These are phyloP conservation scores for Macaria notata DNA, from an alignment of 2,888 invertebrate species.

Conservation along the genomic window DNA sequence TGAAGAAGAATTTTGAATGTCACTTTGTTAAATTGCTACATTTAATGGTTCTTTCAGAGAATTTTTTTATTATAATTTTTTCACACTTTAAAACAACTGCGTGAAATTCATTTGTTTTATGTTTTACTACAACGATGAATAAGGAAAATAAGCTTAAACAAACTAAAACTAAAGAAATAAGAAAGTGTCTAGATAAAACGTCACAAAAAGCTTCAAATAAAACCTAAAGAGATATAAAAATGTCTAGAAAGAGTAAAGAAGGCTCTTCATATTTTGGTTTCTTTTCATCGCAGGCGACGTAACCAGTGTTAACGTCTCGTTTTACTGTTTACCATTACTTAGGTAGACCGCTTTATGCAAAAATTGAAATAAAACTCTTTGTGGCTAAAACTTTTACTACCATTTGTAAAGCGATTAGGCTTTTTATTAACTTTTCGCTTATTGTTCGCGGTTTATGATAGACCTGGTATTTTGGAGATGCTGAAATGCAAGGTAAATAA, in stretches of 20 bases:
- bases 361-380: slow-evolving; percentile 20
- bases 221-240: neutral
- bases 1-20: too few relatives aligned
- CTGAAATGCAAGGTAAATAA: too few relatives aligned
- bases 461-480: neutral
- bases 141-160: too few relatives aligned
- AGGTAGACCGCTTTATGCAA: slow-evolving; percentile 13
- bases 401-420: slow-evolving; percentile 24
- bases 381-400: neutral
- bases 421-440: slow-evolving; percentile 6
- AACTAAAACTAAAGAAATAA: too few relatives aligned
- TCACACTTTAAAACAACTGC: too few relatives aligned
- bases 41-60: too few relatives aligned
- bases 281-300: slow-evolving; percentile 24
- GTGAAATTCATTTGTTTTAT: too few relatives aligned
- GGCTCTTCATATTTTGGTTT: slow-evolving; percentile 27
- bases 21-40: too few relatives aligned
- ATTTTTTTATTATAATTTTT: too few relatives aligned
- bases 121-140: too few relatives aligned
- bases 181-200: too few relatives aligned
- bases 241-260: slow-evolving; percentile 1
- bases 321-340: slow-evolving; percentile 26
- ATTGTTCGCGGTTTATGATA: slow-evolving; percentile 1
- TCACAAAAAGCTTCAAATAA: too few relatives aligned
- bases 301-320: slow-evolving; percentile 26